Base-by-base conservation (phyloP, 2,888 invertebrate genomes). In the Nebria brevicollis region DNA sequence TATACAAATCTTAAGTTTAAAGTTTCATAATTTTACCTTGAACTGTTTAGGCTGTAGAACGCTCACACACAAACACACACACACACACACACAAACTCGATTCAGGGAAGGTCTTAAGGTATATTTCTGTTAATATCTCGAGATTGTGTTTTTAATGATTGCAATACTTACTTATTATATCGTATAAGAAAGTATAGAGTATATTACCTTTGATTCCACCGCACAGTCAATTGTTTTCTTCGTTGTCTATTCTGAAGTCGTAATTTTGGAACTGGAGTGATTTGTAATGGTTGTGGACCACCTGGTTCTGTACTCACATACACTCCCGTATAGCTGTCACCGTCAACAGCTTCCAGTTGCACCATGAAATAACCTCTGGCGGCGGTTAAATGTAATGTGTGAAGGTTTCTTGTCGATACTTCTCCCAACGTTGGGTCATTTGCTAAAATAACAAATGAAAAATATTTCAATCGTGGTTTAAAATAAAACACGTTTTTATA, bases 241-340 rank as follows among this genome's bases (percentile, higher is more conserved):
- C 86, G 84, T 77, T 86, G 87, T 72, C 86, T 83, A 80, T 86
- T 86, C 72, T 87, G 84, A n/a, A 88, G 77, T 65, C 85, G 84
- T 42, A 88, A 81, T 76, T 85, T 84, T 25, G 85, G 65, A 83
- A 84, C 83, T 73, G 86, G 84, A 41, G 84, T 82, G 66, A 85
- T 83, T 72, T 84, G 83, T 10, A 88, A 84, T 2, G 87, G 86
- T 84, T 87, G 87, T 1, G 88, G 88, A 1, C 88, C 88, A n/a
- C 87, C 87, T 13, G 84, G 83, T 84, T 88, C 88, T n/a, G 87
- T 87, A 79, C 88, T 89, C 7, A 88, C 85, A 84, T 89, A 89
- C 8, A 89, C 84, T 75, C 88, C 87, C n/a, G 87, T 85, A 77
- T 85, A 86, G 7, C 87, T 87, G 66, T 86, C 85, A 0, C 80